These are phyloP conservation scores for Onychomys leucogaster DNA, from an alignment of 2,797 vertebrate genomes.

Conservation along the genomic window DNA sequence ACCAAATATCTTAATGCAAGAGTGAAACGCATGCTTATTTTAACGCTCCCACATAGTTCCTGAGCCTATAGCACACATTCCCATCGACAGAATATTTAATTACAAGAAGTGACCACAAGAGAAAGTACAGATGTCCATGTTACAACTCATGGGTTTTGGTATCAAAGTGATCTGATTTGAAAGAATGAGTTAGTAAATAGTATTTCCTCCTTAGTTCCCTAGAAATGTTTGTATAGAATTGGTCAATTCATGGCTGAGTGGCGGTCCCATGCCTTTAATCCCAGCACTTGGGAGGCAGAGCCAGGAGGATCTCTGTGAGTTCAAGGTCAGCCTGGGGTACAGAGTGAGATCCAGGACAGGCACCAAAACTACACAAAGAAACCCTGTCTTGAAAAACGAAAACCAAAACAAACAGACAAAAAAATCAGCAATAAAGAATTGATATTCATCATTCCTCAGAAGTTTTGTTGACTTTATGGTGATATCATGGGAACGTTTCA, in stretches of 20 bases:
- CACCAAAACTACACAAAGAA: neutral
- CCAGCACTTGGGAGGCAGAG: neutral
- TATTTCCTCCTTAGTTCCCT: neutral
- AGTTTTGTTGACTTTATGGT: neutral
- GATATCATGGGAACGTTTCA: slow-evolving; percentile 1
- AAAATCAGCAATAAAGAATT: neutral
- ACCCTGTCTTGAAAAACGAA: neutral
- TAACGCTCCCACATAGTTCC: neutral
- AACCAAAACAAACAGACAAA: no score
- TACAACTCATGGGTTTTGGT: neutral
- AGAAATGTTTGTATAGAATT: slow-evolving; percentile 39
- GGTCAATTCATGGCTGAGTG: neutral
- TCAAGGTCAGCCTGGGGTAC: neutral
- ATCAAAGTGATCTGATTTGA: neutral
- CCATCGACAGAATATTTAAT: neutral
- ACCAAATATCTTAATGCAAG: slow-evolving; percentile 2
- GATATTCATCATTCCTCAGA: slow-evolving; percentile 4
- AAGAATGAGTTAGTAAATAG: slow-evolving; percentile 8
- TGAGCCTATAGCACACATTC: neutral
- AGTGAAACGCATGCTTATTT: neutral
- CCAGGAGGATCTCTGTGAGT: neutral
- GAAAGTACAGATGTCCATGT: neutral
- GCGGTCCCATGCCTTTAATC: neutral
- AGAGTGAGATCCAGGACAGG: neutral
- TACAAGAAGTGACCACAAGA: neutral